These are phyloP conservation scores for Zapus hudsonius DNA, from an alignment of 2,113 vertebrate species.

Conservation along the genomic window DNA sequence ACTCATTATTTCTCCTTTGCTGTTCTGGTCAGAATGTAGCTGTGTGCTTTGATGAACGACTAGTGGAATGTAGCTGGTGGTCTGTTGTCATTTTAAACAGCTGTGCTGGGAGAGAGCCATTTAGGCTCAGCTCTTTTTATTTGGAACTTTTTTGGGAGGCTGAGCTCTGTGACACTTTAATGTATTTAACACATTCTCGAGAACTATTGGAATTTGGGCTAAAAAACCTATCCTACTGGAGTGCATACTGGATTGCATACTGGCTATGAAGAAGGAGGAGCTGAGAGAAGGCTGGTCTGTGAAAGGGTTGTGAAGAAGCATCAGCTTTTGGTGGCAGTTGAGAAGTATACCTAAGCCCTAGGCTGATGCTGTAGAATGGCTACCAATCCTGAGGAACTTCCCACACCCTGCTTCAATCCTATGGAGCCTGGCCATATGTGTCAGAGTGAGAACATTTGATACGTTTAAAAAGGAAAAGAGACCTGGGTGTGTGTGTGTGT, in stretches of 20 bases:
- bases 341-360: not conserved
- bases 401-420: constrained; percentile 46
- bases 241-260: constrained; percentile 28
- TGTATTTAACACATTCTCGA: constrained; percentile 44
- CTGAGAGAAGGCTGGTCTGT: constrained; percentile 3
- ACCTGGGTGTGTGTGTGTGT: constrained; percentile 3
- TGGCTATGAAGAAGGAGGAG: not conserved
- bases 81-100: constrained; percentile 1
- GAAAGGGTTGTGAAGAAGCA: not conserved
- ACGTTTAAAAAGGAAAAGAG: not conserved
- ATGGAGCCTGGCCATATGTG: not conserved
- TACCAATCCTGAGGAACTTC: constrained; percentile 28
- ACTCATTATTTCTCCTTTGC: constrained; percentile 37
- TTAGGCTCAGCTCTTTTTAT: constrained; percentile 30
- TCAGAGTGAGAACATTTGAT: constrained; percentile 28
- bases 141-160: not conserved
- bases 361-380: not conserved
- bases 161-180: constrained; percentile 16
- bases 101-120: constrained; percentile 26
- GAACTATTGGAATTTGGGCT: not conserved
- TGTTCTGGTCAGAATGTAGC: constrained; percentile 3
- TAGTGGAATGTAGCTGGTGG: not conserved
- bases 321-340: not conserved
- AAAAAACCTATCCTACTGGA: constrained; percentile 33
- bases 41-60: constrained; percentile 13